Percentiles rank a stretch among this genome's conserved stretches.
Conservation (phyloP, 2,888 invertebrate genomes). For the Nowickia ferox region DNA sequence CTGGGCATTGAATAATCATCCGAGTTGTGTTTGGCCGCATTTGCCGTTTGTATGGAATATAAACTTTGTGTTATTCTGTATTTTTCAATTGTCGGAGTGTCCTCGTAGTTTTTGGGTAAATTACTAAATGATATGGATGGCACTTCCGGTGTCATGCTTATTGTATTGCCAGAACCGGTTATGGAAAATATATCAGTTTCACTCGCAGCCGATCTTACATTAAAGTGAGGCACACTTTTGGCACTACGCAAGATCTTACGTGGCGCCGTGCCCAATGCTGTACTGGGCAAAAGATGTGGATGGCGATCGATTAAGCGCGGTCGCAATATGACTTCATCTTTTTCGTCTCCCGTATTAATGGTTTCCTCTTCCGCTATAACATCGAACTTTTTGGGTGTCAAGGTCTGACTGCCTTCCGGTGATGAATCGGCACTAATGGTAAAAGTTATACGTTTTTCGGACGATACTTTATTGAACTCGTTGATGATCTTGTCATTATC, state of each 20-base stretch:
- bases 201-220: slow-evolving; percentile 79
- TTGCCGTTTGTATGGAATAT: slow-evolving; percentile 84
- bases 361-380: slow-evolving; percentile 80
- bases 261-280: slow-evolving; percentile 48
- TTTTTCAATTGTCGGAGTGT: slow-evolving; percentile 83
- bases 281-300: slow-evolving; percentile 76
- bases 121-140: slow-evolving; percentile 83
- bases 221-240: slow-evolving; percentile 82
- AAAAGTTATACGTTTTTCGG: slow-evolving; percentile 80
- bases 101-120: slow-evolving; percentile 83
- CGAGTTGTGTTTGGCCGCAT: slow-evolving; percentile 82
- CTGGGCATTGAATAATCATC: slow-evolving; percentile 86
- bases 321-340: slow-evolving; percentile 79
- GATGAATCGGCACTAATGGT: slow-evolving; percentile 80
- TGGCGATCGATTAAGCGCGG: slow-evolving; percentile 80
- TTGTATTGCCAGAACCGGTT: slow-evolving; percentile 78
- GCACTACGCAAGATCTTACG: slow-evolving; percentile 80
- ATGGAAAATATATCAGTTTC: slow-evolving; percentile 83
- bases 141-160: slow-evolving; percentile 84
- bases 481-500: slow-evolving; percentile 25
- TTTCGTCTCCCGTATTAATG: slow-evolving; percentile 71
- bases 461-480: slow-evolving; percentile 28
- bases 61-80: slow-evolving; percentile 82
- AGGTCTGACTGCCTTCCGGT: slow-evolving; percentile 79
- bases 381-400: slow-evolving; percentile 79